phyloP scores from a whole-genome alignment of 92 coral and sea anemone species.

The Zoanthus gigantus region DNA sequence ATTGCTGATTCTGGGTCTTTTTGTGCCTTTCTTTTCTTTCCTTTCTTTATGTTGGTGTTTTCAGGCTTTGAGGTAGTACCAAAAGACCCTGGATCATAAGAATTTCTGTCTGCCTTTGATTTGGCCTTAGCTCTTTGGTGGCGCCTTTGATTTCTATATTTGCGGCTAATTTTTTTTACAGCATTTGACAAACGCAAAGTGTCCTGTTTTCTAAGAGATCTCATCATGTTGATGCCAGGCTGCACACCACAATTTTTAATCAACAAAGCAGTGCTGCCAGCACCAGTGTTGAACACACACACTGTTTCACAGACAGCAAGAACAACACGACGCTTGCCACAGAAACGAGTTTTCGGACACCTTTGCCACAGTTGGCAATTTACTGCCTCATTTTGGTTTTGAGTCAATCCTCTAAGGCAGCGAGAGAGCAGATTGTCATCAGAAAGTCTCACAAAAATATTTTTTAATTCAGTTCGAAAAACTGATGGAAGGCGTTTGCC shows the following conservation, averaged over 20 bases:
- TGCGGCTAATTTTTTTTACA: slow-evolving; percentile 56
- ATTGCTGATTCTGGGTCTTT: background rate
- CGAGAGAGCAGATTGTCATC: slow-evolving; percentile 56
- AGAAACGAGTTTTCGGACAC: slow-evolving; percentile 60
- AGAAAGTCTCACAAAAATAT: slow-evolving; percentile 53
- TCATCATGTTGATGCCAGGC: slow-evolving; percentile 7
- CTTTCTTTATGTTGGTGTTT: background rate
- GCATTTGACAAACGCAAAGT: slow-evolving; percentile 53
- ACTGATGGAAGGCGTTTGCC: slow-evolving; percentile 46
- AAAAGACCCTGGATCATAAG: slow-evolving; percentile 48
- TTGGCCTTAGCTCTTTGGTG: slow-evolving; percentile 48
- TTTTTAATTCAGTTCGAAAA: slow-evolving; percentile 50
- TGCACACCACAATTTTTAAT: slow-evolving; percentile 58
- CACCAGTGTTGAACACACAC: slow-evolving; percentile 72
- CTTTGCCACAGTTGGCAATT: slow-evolving; percentile 23
- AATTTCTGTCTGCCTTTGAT: background rate
- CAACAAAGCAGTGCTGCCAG: slow-evolving; percentile 72
- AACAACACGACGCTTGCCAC: background rate
- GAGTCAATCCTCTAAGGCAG: slow-evolving; percentile 63
- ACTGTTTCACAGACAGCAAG: slow-evolving; percentile 75
- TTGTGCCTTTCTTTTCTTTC: slow-evolving; percentile 15
- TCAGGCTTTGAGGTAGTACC: too few species aligned
- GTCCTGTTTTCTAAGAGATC: slow-evolving; percentile 61
- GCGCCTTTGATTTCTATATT: slow-evolving; percentile 55
- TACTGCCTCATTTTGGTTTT: too few species aligned